These are phyloP conservation scores for Pao palembangensis DNA, from an alignment of 2,113 vertebrate genomes.

Conservation along the genomic window DNA sequence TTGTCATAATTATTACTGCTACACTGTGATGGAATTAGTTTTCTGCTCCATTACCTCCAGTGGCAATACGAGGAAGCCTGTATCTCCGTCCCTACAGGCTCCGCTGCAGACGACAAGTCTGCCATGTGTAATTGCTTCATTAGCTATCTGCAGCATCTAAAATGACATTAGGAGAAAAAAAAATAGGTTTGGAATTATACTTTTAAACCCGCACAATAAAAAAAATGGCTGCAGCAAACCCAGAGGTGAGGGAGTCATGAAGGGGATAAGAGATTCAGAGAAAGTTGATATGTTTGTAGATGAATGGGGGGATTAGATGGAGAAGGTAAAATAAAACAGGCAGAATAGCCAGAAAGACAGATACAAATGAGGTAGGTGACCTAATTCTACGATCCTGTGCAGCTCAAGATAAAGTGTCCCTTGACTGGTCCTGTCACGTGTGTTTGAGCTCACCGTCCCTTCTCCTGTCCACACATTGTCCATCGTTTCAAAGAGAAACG, in stretches of 20 bases:
- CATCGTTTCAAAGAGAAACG: constrained; percentile 30
- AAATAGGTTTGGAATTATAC: constrained; percentile 33
- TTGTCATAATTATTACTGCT: constrained; percentile 66
- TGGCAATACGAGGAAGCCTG: constrained; percentile 38
- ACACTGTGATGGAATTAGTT: constrained; percentile 59
- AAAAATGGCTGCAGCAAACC: constrained; percentile 13
- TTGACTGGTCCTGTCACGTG: constrained; percentile 25
- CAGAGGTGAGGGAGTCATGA: background rate
- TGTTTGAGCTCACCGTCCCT: background rate
- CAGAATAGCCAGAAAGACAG: constrained; percentile 8
- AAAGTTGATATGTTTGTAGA: background rate
- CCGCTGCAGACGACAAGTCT: constrained; percentile 37
- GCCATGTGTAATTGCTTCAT: constrained; percentile 61
- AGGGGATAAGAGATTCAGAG: constrained; percentile 1
- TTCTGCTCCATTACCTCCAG: constrained; percentile 66
- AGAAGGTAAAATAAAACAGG: constrained; percentile 22
- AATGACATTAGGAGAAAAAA: constrained; percentile 47
- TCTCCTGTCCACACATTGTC: constrained; percentile 13
- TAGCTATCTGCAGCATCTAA: constrained; percentile 48
- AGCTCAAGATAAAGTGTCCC: constrained; percentile 35
- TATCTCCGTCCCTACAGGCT: constrained; percentile 36
- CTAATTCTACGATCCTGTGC: constrained; percentile 13
- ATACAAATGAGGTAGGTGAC: constrained; percentile 20
- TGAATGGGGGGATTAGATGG: constrained; percentile 4
- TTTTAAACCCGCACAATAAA: constrained; percentile 25